Percentiles rank a stretch among this genome's conserved stretches.
Evolutionary conservation across 2,113 vertebrate genomes (phyloP).

Genomic region (Spilogale gracilis): DNA sequence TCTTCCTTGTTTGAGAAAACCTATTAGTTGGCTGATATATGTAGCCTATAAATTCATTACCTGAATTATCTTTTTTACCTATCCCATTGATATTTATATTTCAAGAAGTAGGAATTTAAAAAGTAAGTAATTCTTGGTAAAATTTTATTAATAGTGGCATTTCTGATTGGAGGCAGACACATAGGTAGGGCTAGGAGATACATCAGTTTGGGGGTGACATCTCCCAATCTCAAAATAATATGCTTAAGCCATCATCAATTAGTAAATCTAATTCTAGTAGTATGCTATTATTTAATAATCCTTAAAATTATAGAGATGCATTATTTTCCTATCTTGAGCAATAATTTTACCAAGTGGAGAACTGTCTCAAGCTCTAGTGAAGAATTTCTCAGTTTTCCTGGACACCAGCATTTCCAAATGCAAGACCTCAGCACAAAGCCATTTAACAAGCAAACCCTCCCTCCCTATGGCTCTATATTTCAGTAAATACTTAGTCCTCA

Average conservation of each 20-base stretch:
- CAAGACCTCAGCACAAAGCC: conserved; percentile 34
- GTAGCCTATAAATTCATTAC: not conserved
- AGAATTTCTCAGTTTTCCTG: conserved; percentile 52
- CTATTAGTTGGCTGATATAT: not conserved
- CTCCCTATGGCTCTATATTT: conserved; percentile 35
- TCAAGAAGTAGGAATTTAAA: conserved; percentile 31
- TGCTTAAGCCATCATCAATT: not conserved
- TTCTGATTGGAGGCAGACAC: conserved; percentile 18
- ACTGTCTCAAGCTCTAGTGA: conserved; percentile 36
- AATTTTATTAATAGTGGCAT: conserved; percentile 22
- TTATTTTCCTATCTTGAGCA: conserved; percentile 60
- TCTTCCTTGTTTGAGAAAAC: conserved; percentile 32
- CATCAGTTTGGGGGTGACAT: not conserved
- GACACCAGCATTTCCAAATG: conserved; percentile 52
- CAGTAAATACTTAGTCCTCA: not conserved
- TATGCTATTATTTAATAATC: conserved; percentile 34
- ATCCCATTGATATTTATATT: not conserved
- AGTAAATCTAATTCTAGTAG: conserved; percentile 55
- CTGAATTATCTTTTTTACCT: conserved; percentile 8
- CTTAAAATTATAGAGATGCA: conserved; percentile 46
- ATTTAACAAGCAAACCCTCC: conserved; percentile 32
- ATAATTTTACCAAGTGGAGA: conserved; percentile 62
- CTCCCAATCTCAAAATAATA: conserved; percentile 9
- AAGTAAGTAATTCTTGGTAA: not conserved
- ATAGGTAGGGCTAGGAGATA: not conserved